Base-by-base conservation (phyloP, 1,140 invertebrate species). In the Hycleus cichorii region DNA sequence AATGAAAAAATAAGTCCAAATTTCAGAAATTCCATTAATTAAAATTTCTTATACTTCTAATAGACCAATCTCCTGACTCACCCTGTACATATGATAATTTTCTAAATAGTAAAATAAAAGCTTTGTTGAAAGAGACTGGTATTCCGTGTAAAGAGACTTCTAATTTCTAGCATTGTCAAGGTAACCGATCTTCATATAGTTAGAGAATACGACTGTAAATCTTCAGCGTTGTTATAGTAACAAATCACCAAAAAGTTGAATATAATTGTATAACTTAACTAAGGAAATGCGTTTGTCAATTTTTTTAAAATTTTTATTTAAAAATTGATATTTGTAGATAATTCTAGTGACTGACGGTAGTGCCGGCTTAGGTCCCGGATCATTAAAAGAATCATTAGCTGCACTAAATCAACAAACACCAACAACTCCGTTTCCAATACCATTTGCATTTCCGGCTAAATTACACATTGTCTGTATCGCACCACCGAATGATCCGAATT, bases 321-420 rank as follows among this genome's bases (percentile, higher is more conserved):
- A 8, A 42, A 52, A 49, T 56, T 53, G 47, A 27, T 62, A 52
- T 74, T 32, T 78, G 12, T 67, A 85, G 81, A 75, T 85, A 39
- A 73, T 89, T 47, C 67, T 93, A 60, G 78, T 93, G 7, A 93
- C 90, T 39, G 91, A 93, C 81, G 90, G 90, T 8, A 86, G 81
- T 69, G 78, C 82, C 59, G 86, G 86, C 12, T 76, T 85, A 55
- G 88, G 88, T 39, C 64, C 80, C 25, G 82, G 84, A 69, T 83
- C 83, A 10, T 68, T 85, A 12, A 75, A 74, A 38, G 74, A 78
- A 60, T 81, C 79, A 49, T 68, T 81, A 49, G 63, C 64, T 11
- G 72, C 67, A 0, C 24, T 68, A 66, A 62, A 78, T 69, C 70
- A 71, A 74, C 67, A 75, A 70, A 56, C 75, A 71, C 48, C 73